A percentile compares a stretch with the other conserved stretches of the same genome.
Conservation (phyloP, 2,797 vertebrate species). For the Loriculus beryllinus region DNA sequence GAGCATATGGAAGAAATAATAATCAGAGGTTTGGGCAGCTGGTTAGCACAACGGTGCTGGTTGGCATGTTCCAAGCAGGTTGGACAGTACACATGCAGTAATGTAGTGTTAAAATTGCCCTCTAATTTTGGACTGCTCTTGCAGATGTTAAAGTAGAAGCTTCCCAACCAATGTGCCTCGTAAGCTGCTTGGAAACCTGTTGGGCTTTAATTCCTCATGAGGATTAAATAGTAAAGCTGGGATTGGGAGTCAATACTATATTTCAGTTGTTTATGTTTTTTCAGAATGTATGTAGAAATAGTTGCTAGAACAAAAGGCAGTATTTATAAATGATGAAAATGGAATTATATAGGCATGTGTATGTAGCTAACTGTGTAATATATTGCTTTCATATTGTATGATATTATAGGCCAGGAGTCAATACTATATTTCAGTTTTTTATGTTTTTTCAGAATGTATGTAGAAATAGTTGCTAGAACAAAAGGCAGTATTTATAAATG, state of each 20-base stretch:
- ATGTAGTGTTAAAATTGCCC: not conserved
- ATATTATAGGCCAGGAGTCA: not conserved
- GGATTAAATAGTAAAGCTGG: not conserved
- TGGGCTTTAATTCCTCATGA: not conserved
- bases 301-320: not conserved
- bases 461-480: not conserved
- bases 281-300: not conserved
- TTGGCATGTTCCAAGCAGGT: not conserved
- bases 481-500: not conserved
- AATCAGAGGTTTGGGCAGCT: not conserved
- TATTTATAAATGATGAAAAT: conserved; percentile 1
- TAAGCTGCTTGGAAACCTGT: not conserved
- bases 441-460: not conserved
- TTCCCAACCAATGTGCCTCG: not conserved
- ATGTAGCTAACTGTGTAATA: not conserved
- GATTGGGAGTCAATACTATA: not conserved
- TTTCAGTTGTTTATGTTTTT: not conserved
- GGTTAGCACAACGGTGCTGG: not conserved
- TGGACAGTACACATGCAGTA: not conserved
- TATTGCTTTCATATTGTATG: not conserved
- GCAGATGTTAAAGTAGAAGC: not conserved
- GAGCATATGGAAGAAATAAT: conserved; percentile 32
- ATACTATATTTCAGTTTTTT: not conserved
- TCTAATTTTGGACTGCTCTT: not conserved
- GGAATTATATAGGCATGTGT: not conserved